Conservation (phyloP, 2,113 vertebrate species). For the Gyps fulvus region DNA sequence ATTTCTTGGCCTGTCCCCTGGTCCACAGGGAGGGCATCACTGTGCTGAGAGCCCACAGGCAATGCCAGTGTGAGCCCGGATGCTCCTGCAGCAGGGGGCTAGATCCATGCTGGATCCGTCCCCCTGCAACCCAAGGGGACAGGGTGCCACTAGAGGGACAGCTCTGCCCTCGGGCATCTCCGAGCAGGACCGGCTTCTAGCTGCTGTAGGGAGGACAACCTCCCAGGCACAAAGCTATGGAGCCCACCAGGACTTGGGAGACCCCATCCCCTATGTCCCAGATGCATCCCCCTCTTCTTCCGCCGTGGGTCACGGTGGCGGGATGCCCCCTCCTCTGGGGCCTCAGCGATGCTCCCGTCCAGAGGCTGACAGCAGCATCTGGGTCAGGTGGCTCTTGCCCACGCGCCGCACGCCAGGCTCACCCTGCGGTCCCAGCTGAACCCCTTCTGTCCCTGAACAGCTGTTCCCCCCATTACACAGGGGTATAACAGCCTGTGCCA, state of each 20-base stretch:
- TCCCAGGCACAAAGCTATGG: background rate
- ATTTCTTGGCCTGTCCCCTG: background rate
- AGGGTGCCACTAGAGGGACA: background rate
- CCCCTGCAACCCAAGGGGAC: background rate
- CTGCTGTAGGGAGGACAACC: background rate
- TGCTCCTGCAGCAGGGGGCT: background rate
- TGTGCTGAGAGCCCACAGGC: background rate
- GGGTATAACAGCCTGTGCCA: background rate
- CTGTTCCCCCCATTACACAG: background rate
- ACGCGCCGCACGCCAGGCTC: rapidly evolving
- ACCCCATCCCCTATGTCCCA: background rate
- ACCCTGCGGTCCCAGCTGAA: background rate
- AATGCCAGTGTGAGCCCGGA: background rate
- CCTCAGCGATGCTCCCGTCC: background rate
- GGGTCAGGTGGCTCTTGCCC: rapidly evolving
- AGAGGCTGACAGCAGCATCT: background rate
- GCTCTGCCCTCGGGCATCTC: background rate
- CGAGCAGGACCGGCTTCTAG: background rate
- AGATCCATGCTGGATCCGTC: background rate
- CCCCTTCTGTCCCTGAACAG: background rate
- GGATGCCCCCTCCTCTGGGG: background rate
- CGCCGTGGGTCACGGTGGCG: rapidly evolving
- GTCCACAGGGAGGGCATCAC: background rate
- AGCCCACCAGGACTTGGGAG: background rate
- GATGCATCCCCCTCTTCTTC: background rate